Conservation (phyloP, 2,888 invertebrate species). For the Tribolium freemani region DNA sequence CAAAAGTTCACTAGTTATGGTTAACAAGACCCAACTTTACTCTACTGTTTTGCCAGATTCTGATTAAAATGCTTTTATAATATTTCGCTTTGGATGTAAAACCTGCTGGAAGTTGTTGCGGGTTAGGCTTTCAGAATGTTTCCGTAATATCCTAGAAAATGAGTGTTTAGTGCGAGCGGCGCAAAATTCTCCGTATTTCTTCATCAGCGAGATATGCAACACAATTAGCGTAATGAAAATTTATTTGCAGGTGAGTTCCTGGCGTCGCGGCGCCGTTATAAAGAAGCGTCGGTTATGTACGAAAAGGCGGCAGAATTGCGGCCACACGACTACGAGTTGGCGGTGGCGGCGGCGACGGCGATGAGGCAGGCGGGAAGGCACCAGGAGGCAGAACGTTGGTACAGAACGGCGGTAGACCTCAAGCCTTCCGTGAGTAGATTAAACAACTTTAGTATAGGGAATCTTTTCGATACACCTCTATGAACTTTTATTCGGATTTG, state of each 20-base stretch:
- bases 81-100: too few relatives aligned
- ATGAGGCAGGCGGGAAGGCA: constrained; percentile 86
- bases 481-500: constrained; percentile 5
- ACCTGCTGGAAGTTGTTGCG: too few relatives aligned
- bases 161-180: constrained; percentile 45
- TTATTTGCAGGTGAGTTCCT: constrained; percentile 85
- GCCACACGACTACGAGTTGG: constrained; percentile 85
- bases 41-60: background rate
- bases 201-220: constrained; percentile 33
- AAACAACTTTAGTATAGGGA: background rate
- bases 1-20: too few relatives aligned
- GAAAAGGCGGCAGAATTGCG: constrained; percentile 83
- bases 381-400: constrained; percentile 88
- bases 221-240: constrained; percentile 54
- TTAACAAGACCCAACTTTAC: too few relatives aligned
- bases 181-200: constrained; percentile 45
- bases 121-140: background rate
- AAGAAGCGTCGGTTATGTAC: constrained; percentile 87
- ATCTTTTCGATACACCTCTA: background rate
- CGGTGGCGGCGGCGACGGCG: constrained; percentile 91
- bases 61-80: too few relatives aligned
- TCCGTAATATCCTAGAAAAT: background rate
- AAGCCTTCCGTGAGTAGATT: constrained; percentile 66
- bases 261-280: constrained; percentile 81
- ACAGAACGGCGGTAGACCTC: constrained; percentile 76